These are phyloP conservation scores for Paratilapia polleni DNA, from an alignment of 2,113 vertebrate genomes.

Conservation along the genomic window DNA sequence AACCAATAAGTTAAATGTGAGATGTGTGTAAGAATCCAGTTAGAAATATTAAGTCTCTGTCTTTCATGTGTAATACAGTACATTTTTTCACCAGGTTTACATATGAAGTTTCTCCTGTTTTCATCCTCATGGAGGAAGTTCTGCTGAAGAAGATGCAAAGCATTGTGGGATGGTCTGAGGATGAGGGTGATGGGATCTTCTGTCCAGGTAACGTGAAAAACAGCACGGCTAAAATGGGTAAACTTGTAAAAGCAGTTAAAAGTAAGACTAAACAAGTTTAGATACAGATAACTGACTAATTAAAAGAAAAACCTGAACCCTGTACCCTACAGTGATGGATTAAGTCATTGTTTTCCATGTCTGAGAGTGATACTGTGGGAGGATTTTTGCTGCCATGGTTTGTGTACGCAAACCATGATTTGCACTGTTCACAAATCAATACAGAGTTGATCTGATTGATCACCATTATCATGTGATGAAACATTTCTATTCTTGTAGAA, in stretches of 20 bases:
- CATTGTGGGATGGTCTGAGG: conserved; percentile 74
- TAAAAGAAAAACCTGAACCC: neutral
- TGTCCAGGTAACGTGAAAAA: conserved; percentile 64
- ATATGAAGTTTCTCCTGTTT: conserved; percentile 79
- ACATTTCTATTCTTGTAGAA: neutral
- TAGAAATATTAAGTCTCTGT: too few species aligned
- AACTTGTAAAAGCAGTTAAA: neutral
- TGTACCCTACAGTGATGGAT: neutral
- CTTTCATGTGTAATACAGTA: neutral
- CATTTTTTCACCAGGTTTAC: conserved; percentile 72
- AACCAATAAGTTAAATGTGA: too few species aligned
- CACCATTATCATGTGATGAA: neutral
- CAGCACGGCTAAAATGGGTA: neutral
- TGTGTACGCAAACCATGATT: neutral
- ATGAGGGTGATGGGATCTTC: conserved; percentile 79
- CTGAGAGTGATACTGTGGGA: accelerated
- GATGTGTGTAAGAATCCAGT: too few species aligned
- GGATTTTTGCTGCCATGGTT: neutral
- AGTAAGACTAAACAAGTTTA: neutral
- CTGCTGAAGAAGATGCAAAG: conserved; percentile 81
- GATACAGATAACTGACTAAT: neutral
- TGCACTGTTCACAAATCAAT: accelerated
- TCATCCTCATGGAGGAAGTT: conserved; percentile 76
- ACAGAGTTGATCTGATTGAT: neutral
- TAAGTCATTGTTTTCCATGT: neutral